These are phyloP conservation scores for Drosophila yooni DNA, from an alignment of 2,888 invertebrate genomes.

Conservation along the genomic window DNA sequence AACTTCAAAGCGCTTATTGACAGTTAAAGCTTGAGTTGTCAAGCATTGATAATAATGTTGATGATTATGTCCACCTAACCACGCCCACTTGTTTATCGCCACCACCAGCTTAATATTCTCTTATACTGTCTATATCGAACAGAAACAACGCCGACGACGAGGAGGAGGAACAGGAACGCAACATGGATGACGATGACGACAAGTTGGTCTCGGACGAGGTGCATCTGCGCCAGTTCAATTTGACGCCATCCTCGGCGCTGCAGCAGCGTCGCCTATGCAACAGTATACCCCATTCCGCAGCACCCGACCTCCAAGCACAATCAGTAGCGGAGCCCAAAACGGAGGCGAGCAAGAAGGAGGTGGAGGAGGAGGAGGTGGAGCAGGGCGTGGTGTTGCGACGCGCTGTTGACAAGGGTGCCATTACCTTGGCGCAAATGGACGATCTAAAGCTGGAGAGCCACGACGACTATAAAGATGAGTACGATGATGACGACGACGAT, in stretches of 20 bases:
- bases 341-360: background rate
- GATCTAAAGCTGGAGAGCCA: slow-evolving; percentile 64
- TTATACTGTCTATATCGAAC: slow-evolving; percentile 13
- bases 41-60: slow-evolving; percentile 7
- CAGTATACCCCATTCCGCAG: slow-evolving; percentile 63
- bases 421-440: slow-evolving; percentile 76
- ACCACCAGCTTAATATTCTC: background rate
- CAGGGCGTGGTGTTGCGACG: slow-evolving; percentile 64
- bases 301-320: slow-evolving; percentile 60
- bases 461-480: slow-evolving; percentile 26
- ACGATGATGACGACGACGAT: slow-evolving; percentile 23
- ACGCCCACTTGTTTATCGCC: background rate
- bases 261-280: slow-evolving; percentile 66
- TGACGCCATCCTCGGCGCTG: slow-evolving; percentile 71
- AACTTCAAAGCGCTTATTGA: slow-evolving; percentile 66
- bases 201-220: slow-evolving; percentile 82
- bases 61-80: slow-evolving; percentile 1
- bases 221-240: slow-evolving; percentile 78
- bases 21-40: slow-evolving; percentile 39
- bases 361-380: slow-evolving; percentile 26
- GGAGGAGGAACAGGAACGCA: slow-evolving; percentile 61
- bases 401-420: slow-evolving; percentile 62
- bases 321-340: slow-evolving; percentile 13
- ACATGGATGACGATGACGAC: slow-evolving; percentile 82
- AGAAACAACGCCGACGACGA: slow-evolving; percentile 71